These are phyloP conservation scores for Agapornis canus DNA, from an alignment of 2,797 vertebrate genomes.

Conservation along the genomic window DNA sequence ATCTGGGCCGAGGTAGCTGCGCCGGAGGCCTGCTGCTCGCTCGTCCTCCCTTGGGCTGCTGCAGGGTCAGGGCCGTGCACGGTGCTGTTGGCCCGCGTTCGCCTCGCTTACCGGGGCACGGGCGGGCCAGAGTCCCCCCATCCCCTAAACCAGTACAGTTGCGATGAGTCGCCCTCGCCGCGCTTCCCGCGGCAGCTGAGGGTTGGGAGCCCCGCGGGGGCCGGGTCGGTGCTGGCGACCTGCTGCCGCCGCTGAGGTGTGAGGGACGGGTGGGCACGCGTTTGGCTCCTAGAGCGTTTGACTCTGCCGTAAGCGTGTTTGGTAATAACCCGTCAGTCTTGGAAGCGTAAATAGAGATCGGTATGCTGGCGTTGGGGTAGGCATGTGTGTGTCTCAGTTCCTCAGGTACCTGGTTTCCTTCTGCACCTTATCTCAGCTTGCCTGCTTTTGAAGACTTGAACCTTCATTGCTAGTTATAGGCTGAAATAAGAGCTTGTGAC, in stretches of 20 bases:
- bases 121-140: background rate
- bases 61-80: background rate
- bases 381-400: rapidly evolving
- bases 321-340: background rate
- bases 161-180: rapidly evolving
- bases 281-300: rapidly evolving
- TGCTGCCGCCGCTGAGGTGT: background rate
- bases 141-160: background rate
- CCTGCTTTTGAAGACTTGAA: background rate
- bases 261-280: no score
- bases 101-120: no score
- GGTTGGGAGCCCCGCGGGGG: background rate
- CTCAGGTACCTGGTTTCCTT: background rate
- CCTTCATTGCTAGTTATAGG: background rate
- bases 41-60: background rate
- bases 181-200: background rate
- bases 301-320: rapidly evolving
- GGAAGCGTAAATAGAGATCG: rapidly evolving
- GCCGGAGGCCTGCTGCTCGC: background rate
- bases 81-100: background rate
- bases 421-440: rapidly evolving
- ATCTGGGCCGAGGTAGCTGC: background rate
- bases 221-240: background rate
- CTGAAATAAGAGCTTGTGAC: background rate
- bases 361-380: rapidly evolving